Conservation (phyloP, 2,888 invertebrate species). For the Brachylomia viminalis region DNA sequence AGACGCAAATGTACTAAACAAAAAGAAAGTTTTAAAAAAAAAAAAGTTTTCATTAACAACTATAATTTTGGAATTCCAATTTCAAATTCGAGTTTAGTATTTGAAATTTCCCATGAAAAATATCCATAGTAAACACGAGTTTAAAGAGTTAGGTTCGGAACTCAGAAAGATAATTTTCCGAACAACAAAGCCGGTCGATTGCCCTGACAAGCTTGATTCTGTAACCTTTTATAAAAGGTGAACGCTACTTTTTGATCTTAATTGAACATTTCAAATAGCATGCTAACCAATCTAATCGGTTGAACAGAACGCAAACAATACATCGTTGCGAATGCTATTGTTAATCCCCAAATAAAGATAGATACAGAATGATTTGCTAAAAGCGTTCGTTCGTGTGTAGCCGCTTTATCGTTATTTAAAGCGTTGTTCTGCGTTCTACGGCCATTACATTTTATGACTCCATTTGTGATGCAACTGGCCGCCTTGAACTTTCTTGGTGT, state of each 20-base stretch:
- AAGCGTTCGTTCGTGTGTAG: conserved; percentile 49
- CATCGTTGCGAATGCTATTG: conserved; percentile 46
- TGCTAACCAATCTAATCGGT: conserved; percentile 49
- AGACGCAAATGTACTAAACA: neutral
- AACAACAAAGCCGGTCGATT: conserved; percentile 1
- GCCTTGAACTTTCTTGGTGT: conserved; percentile 80
- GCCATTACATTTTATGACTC: conserved; percentile 74
- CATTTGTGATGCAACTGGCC: conserved; percentile 76
- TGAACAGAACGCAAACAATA: conserved; percentile 42
- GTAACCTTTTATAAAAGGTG: conserved; percentile 46
- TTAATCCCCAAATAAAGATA: conserved; percentile 46
- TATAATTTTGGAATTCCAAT: conserved; percentile 1
- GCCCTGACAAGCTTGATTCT: neutral
- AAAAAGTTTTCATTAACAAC: conserved; percentile 5
- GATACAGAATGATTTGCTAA: conserved; percentile 43
- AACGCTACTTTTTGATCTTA: conserved; percentile 35
- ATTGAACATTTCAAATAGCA: conserved; percentile 46
- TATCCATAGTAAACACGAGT: neutral
- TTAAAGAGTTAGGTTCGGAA: neutral
- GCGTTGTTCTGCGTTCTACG: conserved; percentile 61
- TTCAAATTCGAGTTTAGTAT: neutral
- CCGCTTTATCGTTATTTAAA: conserved; percentile 47
- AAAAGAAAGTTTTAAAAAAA: neutral
- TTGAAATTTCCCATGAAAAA: neutral
- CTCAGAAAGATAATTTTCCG: neutral